A percentile compares a stretch with the other conserved stretches of the same genome.
These are phyloP conservation scores for Nemotelus pantherinus DNA, from an alignment of 2,888 invertebrate species.

Conservation along the genomic window DNA sequence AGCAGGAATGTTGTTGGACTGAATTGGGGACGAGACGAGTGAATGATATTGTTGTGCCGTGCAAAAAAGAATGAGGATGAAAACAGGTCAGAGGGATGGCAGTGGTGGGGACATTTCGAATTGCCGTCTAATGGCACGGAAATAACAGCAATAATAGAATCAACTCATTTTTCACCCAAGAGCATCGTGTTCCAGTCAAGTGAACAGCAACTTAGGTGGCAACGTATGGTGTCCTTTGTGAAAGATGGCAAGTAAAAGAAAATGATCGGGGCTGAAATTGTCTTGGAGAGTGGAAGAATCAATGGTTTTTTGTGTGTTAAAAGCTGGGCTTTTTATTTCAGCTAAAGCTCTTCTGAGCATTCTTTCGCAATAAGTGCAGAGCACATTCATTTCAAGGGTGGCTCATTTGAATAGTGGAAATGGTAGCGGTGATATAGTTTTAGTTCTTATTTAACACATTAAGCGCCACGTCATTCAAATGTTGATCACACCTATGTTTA, in stretches of 20 bases:
- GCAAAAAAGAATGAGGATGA: neutral
- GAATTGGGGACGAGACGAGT: neutral
- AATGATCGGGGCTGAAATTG: neutral
- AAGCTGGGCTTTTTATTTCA: too few species aligned
- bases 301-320: too few species aligned
- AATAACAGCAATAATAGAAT: slow-evolving; percentile 17
- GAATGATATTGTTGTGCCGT: neutral
- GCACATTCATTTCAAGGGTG: too few species aligned
- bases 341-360: too few species aligned
- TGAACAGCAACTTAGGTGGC: neutral
- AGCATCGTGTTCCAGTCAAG: neutral
- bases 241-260: neutral
- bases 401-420: too few species aligned
- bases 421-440: too few species aligned
- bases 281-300: too few species aligned
- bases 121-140: slow-evolving; percentile 18
- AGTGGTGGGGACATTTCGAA: neutral
- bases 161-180: slow-evolving; percentile 17
- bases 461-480: too few species aligned
- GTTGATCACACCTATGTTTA: too few species aligned
- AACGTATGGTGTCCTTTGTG: neutral
- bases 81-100: neutral
- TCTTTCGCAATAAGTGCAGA: too few species aligned
- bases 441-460: too few species aligned
- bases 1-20: neutral